phyloP scores from a whole-genome alignment of 1,140 invertebrate genomes.

The Phenacoccus solenopsis region DNA sequence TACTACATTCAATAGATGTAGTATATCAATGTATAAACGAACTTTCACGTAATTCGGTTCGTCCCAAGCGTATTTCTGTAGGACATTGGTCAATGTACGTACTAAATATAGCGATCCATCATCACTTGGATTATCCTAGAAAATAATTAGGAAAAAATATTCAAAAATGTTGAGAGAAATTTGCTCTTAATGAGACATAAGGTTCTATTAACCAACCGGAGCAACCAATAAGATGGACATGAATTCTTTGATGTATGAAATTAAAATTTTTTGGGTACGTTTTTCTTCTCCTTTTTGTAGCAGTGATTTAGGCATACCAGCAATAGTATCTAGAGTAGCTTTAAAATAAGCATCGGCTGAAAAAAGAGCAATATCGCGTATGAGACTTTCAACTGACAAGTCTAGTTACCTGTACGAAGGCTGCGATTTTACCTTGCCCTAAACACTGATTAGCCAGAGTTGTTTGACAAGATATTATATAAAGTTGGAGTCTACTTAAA shows the following conservation, averaged over 20 bases:
- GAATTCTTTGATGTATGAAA: conserved; percentile 61
- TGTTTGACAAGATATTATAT: conserved; percentile 75
- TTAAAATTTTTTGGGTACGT: conserved; percentile 55
- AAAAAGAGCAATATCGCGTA: conserved; percentile 26
- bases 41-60: conserved; percentile 39
- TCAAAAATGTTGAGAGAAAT: conserved; percentile 17
- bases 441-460: conserved; percentile 81
- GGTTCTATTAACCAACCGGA: no score
- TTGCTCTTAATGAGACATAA: conserved; percentile 24
- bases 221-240: conserved; percentile 72
- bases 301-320: conserved; percentile 60
- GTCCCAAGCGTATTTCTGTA: conserved; percentile 56
- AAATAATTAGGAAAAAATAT: conserved; percentile 21
- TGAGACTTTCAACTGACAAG: not conserved
- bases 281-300: conserved; percentile 61
- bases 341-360: conserved; percentile 87
- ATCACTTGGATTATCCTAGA: conserved; percentile 65
- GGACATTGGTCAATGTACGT: conserved; percentile 55
- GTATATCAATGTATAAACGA: conserved; percentile 51
- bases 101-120: conserved; percentile 65
- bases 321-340: conserved; percentile 63
- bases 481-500: conserved; percentile 63
- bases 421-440: conserved; percentile 60
- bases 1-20: conserved; percentile 59
- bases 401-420: conserved; percentile 8